phyloP scores from a whole-genome alignment of 2,113 vertebrate species.

The Pelmatolapia mariae region DNA sequence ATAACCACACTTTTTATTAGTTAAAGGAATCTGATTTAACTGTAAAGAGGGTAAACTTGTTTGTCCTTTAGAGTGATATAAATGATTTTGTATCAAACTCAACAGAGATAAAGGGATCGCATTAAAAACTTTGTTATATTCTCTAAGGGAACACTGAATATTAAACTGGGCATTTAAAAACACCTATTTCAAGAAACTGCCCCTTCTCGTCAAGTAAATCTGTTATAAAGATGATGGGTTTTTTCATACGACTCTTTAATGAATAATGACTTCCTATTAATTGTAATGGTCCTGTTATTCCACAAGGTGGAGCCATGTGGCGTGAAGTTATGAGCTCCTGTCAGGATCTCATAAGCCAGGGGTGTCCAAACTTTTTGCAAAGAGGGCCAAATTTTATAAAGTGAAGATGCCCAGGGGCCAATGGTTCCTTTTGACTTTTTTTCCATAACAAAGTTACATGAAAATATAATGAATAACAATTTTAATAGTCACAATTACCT shows the following conservation, averaged over 20 bases:
- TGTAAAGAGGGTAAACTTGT: not conserved
- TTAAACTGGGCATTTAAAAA: not conserved
- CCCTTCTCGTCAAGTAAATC: not conserved
- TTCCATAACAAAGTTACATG: too few species aligned
- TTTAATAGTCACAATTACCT: too few species aligned
- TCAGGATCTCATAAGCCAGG: rapidly evolving
- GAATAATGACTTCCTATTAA: not conserved
- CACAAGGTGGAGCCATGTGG: not conserved
- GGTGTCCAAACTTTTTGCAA: too few species aligned
- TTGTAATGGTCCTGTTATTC: not conserved
- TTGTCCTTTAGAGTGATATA: not conserved
- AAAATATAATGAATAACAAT: too few species aligned
- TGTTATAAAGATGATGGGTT: rapidly evolving
- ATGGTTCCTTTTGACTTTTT: too few species aligned
- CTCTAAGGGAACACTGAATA: not conserved
- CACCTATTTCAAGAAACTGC: too few species aligned
- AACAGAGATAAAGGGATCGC: not conserved
- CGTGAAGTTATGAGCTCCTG: rapidly evolving
- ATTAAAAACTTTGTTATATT: not conserved
- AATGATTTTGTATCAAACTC: rapidly evolving
- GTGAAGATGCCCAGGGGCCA: too few species aligned
- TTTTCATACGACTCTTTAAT: not conserved
- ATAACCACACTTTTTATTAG: not conserved
- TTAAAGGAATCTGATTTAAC: rapidly evolving
- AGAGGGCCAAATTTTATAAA: too few species aligned